Evolutionary conservation across 1,140 invertebrate species (phyloP).

Genomic region (Grapholita molesta): DNA sequence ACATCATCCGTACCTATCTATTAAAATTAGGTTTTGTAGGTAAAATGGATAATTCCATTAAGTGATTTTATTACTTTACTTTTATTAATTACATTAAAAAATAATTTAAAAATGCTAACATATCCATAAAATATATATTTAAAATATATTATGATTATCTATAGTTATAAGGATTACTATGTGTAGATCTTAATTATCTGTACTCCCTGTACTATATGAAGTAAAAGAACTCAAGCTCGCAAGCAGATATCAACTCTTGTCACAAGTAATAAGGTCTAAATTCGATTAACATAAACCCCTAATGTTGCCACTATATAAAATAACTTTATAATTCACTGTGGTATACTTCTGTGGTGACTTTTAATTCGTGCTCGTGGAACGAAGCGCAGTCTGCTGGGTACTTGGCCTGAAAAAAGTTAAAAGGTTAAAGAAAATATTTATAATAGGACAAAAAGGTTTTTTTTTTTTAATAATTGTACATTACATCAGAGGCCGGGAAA

Average conservation of each 20-base stretch:
- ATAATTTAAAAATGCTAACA: not conserved
- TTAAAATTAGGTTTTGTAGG: not conserved
- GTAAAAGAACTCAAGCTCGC: not conserved
- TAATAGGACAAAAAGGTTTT: too few species aligned
- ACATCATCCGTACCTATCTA: not conserved
- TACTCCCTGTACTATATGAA: not conserved
- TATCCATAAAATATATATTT: not conserved
- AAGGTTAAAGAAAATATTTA: too few species aligned
- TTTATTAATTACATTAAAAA: not conserved
- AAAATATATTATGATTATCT: not conserved
- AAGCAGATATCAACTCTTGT: not conserved
- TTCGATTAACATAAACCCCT: not conserved
- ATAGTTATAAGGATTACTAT: not conserved
- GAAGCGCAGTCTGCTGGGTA: constrained; percentile 85
- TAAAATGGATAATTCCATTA: not conserved
- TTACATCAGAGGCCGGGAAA: too few species aligned
- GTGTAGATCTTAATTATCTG: not conserved
- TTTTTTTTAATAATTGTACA: too few species aligned
- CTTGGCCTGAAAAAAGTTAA: constrained; percentile 80
- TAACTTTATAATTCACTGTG: constrained; percentile 82
- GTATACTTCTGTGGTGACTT: constrained; percentile 87
- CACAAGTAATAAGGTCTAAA: not conserved
- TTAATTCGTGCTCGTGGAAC: constrained; percentile 88
- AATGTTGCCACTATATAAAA: not conserved
- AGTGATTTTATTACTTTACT: not conserved